These are phyloP conservation scores for Netelia melanura DNA, from an alignment of 2,888 invertebrate genomes.

Conservation along the genomic window DNA sequence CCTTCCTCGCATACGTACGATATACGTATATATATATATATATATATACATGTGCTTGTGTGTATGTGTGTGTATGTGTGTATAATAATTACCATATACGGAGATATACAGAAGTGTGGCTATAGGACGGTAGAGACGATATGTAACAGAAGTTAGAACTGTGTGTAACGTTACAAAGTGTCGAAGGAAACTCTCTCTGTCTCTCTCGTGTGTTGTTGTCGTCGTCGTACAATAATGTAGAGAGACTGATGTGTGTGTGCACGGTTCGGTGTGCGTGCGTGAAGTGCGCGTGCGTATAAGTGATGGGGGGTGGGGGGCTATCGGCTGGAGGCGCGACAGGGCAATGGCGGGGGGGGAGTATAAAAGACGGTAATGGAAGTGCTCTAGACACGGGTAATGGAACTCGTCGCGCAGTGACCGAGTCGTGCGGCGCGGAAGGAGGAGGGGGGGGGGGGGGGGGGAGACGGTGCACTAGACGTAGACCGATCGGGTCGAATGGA, in stretches of 20 bases:
- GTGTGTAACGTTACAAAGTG: no score
- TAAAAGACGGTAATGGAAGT: slow-evolving; percentile 23
- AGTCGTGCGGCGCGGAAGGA: slow-evolving; percentile 1
- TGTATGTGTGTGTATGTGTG: not conserved
- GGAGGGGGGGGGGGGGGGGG: not conserved
- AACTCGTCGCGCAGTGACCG: slow-evolving; percentile 38
- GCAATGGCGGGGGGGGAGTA: slow-evolving; percentile 11
- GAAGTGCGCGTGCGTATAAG: no score
- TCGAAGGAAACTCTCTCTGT: no score
- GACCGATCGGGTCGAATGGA: slow-evolving; percentile 41
- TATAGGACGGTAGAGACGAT: no score
- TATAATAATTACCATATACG: no score
- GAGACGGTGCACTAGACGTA: slow-evolving; percentile 37
- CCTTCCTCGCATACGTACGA: not conserved
- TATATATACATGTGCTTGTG: no score
- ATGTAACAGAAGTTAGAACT: no score
- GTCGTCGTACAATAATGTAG: no score
- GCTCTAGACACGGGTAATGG: slow-evolving; percentile 36
- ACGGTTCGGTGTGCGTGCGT: no score
- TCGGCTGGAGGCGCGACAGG: not conserved
- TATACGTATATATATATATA: not conserved
- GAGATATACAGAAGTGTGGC: no score
- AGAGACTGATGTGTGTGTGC: no score
- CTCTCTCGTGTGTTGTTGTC: no score
- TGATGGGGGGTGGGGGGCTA: slow-evolving; percentile 3